Base-by-base conservation (phyloP, 2,888 invertebrate genomes). In the Sclerodermus sp. region DNA sequence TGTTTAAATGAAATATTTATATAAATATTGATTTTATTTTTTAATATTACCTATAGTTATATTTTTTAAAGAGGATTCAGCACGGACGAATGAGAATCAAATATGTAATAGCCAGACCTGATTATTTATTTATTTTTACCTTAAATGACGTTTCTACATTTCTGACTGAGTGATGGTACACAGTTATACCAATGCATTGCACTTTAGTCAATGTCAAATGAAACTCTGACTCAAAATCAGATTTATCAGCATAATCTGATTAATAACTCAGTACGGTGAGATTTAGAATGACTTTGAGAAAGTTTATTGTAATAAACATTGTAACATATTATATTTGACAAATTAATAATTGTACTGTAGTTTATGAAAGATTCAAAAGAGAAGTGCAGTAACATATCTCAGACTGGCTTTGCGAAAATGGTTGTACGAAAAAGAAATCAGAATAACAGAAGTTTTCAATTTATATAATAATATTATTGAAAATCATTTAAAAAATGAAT, bases 221-320 rank as follows among this genome's bases (percentile, higher is more conserved):
- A 55, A 47, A 41, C 34, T 44, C 41, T 50, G 51, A 47, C 42
- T 30, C 38, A 49, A 46, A 47, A 55, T 57, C 49, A 49, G 53
- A 53, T 47, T 56, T 47, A 41, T 31, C 13, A 12, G 40, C 49
- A 44, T 41, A 52, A 53, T 55, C 51, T 63, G 59, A 51, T 62
- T 52, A 46, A 53, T 55, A 48, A 53, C 51, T 53, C 50, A 14
- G 47, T 51, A 38, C 57, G 59, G 53, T 49, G 53, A 62, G 62
- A 59, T 56, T 65, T 58, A 58, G 60, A 57, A 56, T 62, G 56
- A 53, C 64, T 62, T 62, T 57, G 57, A 55, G 38, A 58, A 62
- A 53, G 51, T 58, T 65, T 61, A 65, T 61, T 63, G 64, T 64
- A 65, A 64, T 57, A 63, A 66, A 66, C 58, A 66, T 66, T 66